Conservation (phyloP, 1,140 invertebrate genomes). For the Homarus americanus region DNA sequence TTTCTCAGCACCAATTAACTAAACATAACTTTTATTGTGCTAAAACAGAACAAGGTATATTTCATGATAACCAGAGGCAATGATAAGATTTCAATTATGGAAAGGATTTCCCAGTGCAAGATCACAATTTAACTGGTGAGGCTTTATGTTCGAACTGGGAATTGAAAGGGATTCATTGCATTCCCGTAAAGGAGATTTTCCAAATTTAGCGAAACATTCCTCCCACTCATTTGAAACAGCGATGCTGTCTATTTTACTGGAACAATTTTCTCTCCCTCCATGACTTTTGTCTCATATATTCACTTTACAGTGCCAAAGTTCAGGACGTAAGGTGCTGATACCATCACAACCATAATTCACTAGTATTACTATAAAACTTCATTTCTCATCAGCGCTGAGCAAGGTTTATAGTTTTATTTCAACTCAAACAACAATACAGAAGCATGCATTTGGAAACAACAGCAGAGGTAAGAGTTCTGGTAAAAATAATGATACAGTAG, state of each 20-base stretch:
- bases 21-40: no score
- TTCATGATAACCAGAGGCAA: not conserved
- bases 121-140: not conserved
- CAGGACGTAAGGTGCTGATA: not conserved
- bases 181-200: not conserved
- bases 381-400: no score
- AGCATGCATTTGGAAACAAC: no score
- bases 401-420: no score
- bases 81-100: not conserved
- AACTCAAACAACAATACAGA: no score
- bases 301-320: slow-evolving; percentile 3
- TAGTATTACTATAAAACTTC: not conserved
- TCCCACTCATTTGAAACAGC: not conserved
- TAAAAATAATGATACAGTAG: no score
- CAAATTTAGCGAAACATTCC: not conserved
- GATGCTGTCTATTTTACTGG: not conserved
- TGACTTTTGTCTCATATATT: slow-evolving; percentile 3
- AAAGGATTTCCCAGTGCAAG: not conserved
- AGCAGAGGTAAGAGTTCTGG: no score
- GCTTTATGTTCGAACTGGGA: not conserved
- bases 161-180: slow-evolving; percentile 1
- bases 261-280: not conserved
- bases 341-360: not conserved
- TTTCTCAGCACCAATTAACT: no score
- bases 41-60: not conserved